Evolutionary conservation across 35 echinoderm and acorn worm species (phyloP).

Genomic region (Apostichopus parvimensis): DNA sequence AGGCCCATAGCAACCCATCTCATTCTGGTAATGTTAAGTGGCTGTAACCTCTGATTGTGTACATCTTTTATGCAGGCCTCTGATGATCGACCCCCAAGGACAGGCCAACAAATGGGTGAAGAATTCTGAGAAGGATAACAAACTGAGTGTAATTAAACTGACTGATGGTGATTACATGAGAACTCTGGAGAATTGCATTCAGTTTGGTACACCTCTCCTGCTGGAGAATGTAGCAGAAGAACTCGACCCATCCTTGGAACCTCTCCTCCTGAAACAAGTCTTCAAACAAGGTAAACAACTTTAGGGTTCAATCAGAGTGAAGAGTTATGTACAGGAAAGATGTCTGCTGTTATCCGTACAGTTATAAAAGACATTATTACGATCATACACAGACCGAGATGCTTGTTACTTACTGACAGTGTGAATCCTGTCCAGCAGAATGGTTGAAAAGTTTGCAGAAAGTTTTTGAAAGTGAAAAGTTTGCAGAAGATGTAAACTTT

Average conservation of each 20-base stretch:
- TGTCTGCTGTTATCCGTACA: too few relatives aligned
- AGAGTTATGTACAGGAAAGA: too few relatives aligned
- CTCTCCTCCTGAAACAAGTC: conserved; percentile 94
- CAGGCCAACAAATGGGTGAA: conserved; percentile 99
- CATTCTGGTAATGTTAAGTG: neutral
- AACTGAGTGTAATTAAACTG: conserved; percentile 93
- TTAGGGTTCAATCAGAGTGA: too few relatives aligned
- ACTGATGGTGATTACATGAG: conserved; percentile 99
- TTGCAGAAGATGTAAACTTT: too few relatives aligned
- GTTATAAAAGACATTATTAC: too few relatives aligned
- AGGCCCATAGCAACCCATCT: too few relatives aligned
- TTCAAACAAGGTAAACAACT: conserved; percentile 91
- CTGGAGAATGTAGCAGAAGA: conserved; percentile 99
- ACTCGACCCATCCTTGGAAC: conserved; percentile 93
- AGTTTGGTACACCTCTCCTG: conserved; percentile 93
- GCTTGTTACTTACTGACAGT: too few relatives aligned
- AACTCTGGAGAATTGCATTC: conserved; percentile 96
- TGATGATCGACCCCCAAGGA: conserved; percentile 99
- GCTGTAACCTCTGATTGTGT: neutral
- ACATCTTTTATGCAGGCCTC: conserved; percentile 63
- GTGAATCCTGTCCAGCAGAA: too few relatives aligned
- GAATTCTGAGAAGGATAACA: conserved; percentile 99
- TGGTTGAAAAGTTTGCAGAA: too few relatives aligned
- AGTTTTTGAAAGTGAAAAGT: too few relatives aligned
- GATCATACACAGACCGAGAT: too few relatives aligned